These are phyloP conservation scores for Ramazzottius varieornatus DNA, from an alignment of 2,888 invertebrate genomes.

Conservation along the genomic window DNA sequence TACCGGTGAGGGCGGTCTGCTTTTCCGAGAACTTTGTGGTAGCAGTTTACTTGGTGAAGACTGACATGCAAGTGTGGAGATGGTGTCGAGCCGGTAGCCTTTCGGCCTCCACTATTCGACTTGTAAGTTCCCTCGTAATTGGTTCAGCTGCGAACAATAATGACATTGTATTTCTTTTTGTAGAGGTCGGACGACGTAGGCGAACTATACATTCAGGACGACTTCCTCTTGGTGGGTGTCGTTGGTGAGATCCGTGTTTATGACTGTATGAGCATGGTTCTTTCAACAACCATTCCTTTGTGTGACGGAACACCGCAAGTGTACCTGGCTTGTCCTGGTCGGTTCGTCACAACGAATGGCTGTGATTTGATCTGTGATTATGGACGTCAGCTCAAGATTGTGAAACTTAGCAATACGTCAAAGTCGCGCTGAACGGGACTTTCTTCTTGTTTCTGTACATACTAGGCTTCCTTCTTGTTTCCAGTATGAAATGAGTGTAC, in stretches of 20 bases:
- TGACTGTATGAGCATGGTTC: neutral
- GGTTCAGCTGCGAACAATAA: too few species aligned
- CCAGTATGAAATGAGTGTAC: too few species aligned
- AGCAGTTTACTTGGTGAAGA: neutral
- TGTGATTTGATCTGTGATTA: constrained; percentile 1
- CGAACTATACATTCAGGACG: neutral
- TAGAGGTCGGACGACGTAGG: neutral
- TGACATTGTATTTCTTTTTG: constrained; percentile 3
- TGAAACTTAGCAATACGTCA: neutral
- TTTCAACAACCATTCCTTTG: neutral
- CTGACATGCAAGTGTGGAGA: too few species aligned
- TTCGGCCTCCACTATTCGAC: neutral
- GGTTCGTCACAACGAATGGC: neutral
- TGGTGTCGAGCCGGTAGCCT: neutral
- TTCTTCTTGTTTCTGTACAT: too few species aligned
- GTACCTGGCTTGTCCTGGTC: neutral
- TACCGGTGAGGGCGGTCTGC: neutral
- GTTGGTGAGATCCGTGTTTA: neutral
- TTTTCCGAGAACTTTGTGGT: neutral
- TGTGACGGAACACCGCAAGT: neutral
- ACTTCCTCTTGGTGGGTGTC: neutral
- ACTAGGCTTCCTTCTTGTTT: too few species aligned
- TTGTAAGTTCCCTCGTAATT: too few species aligned
- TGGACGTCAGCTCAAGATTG: neutral
- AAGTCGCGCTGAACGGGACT: neutral